Evolutionary conservation across 2,888 invertebrate genomes (phyloP).

Genomic region (Pristionchus entomophagus): DNA sequence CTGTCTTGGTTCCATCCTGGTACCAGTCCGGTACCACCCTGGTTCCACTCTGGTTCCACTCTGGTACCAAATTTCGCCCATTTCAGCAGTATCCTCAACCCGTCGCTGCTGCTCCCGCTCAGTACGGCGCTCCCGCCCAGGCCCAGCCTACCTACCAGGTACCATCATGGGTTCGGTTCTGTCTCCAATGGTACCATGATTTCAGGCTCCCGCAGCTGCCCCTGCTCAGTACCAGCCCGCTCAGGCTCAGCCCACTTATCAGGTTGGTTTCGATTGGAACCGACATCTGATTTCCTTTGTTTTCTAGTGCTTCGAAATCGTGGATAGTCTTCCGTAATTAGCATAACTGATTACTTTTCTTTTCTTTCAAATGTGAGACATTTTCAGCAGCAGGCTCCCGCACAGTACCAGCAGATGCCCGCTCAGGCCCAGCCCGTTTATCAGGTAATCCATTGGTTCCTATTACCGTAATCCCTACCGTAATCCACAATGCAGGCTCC

Average conservation of each 20-base stretch:
- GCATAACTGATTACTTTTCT: too few relatives aligned
- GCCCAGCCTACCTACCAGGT: constrained; percentile 12
- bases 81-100: constrained; percentile 19
- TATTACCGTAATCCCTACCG: too few relatives aligned
- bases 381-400: too few relatives aligned
- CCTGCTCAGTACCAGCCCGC: constrained; percentile 23
- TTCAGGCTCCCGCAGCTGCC: constrained; percentile 13
- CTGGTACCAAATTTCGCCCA: too few relatives aligned
- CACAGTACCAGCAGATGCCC: too few relatives aligned
- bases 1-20: neutral
- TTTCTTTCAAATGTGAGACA: too few relatives aligned
- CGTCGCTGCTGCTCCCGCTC: neutral
- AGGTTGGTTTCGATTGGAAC: neutral
- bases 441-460: too few relatives aligned
- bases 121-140: neutral
- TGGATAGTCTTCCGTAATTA: too few relatives aligned
- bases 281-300: neutral
- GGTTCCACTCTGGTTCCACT: neutral
- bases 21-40: too few relatives aligned
- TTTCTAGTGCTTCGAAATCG: too few relatives aligned
- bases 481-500: neutral
- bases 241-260: neutral
- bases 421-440: too few relatives aligned
- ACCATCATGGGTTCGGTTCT: neutral
- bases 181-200: neutral